phyloP scores from a whole-genome alignment of 2,113 vertebrate genomes.

The Scortum barcoo region DNA sequence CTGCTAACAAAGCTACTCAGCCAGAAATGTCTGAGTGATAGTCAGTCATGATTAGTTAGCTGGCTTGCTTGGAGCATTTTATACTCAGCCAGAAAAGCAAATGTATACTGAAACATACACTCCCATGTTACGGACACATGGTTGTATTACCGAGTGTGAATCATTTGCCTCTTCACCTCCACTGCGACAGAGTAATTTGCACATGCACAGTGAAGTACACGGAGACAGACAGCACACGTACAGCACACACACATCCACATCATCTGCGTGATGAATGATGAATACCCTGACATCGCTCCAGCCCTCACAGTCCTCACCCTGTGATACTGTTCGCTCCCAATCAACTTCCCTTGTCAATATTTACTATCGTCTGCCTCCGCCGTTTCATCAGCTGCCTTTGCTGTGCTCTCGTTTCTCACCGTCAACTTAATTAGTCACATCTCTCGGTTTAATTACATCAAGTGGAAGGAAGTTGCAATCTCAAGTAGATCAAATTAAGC shows the following conservation, averaged over 20 bases:
- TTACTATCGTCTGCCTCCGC: constrained; percentile 75
- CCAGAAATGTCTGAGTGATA: neutral
- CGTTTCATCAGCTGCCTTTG: constrained; percentile 63
- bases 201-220: neutral
- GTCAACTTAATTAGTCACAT: constrained; percentile 87
- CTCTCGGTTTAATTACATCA: constrained; percentile 86
- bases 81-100: neutral
- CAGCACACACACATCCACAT: constrained; percentile 13
- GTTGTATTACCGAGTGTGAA: neutral
- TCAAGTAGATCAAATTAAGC: constrained; percentile 89
- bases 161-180: neutral
- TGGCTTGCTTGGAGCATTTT: neutral
- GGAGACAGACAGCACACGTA: neutral
- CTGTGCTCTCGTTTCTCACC: constrained; percentile 73
- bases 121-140: neutral
- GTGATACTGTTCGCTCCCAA: constrained; percentile 64
- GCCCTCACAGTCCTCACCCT: constrained; percentile 41
- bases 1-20: neutral
- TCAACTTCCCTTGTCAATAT: constrained; percentile 81
- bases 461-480: constrained; percentile 87
- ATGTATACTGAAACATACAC: neutral
- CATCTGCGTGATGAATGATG: constrained; percentile 32
- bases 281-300: constrained; percentile 39
- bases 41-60: neutral
- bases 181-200: neutral